These are phyloP conservation scores for Microctonus brassicae DNA, from an alignment of 2,888 invertebrate species.

Conservation along the genomic window DNA sequence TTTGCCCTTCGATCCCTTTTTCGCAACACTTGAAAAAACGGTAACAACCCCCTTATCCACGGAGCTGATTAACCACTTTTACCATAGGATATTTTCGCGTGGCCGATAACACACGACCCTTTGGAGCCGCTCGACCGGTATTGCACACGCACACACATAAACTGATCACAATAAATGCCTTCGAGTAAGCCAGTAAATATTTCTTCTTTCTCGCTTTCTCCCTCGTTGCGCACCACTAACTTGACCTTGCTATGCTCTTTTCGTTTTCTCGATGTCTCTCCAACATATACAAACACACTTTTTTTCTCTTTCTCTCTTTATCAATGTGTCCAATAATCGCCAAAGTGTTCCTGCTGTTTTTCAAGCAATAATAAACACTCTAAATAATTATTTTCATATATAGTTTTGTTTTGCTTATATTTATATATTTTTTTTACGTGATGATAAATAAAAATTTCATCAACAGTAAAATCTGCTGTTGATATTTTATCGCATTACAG, in stretches of 20 bases:
- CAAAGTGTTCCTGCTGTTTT: neutral
- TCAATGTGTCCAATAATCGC: too few relatives aligned
- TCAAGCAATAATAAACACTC: neutral
- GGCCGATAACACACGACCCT: constrained; percentile 39
- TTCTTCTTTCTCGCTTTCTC: neutral
- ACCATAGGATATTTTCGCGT: constrained; percentile 37
- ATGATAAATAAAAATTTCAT: neutral
- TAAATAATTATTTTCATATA: neutral
- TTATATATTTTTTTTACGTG: neutral
- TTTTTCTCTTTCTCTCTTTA: too few relatives aligned
- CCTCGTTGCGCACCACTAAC: constrained; percentile 8
- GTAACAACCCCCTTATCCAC: constrained; percentile 39
- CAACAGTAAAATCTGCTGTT: too few relatives aligned
- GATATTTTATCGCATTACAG: too few relatives aligned
- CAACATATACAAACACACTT: neutral
- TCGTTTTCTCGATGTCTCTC: neutral
- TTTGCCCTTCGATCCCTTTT: constrained; percentile 47
- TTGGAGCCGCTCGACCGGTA: constrained; percentile 36
- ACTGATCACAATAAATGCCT: constrained; percentile 1
- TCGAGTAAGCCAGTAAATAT: neutral
- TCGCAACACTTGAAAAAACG: constrained; percentile 35
- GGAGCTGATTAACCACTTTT: constrained; percentile 41
- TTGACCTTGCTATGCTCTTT: constrained; percentile 20
- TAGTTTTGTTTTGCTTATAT: neutral
- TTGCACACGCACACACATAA: constrained; percentile 29